A percentile compares a stretch with the other conserved stretches of the same genome.
Conservation (phyloP, 2,113 vertebrate species). For the Tiliqua scincoides region DNA sequence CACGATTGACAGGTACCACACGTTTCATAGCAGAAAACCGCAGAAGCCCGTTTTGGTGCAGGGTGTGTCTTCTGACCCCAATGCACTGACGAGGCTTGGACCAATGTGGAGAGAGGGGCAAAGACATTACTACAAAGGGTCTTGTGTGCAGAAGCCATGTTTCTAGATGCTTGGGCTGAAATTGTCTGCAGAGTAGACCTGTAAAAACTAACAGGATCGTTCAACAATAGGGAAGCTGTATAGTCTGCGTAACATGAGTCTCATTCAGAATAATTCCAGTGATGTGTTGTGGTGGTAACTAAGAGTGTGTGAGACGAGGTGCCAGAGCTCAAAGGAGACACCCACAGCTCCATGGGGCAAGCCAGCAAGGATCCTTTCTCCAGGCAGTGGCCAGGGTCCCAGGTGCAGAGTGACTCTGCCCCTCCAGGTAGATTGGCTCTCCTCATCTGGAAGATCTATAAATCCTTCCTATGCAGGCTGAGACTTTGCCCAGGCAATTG, state of each 20-base stretch:
- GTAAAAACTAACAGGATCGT: not conserved
- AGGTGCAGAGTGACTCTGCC: no score
- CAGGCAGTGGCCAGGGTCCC: no score
- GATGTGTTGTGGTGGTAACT: not conserved
- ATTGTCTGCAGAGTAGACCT: not conserved
- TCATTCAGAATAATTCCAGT: not conserved
- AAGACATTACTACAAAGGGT: not conserved
- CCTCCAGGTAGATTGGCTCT: no score
- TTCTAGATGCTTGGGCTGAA: not conserved
- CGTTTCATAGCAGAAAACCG: not conserved
- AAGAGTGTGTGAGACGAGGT: no score
- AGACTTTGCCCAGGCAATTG: no score
- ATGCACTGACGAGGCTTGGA: not conserved
- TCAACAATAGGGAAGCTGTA: not conserved
- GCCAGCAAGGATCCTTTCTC: no score
- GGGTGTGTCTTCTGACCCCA: not conserved
- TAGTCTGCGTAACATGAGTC: not conserved
- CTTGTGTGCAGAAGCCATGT: not conserved
- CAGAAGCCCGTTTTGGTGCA: accelerated
- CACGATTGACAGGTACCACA: constrained; percentile 80
- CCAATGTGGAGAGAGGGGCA: not conserved
- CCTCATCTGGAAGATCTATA: no score
- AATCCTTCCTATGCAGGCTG: no score
- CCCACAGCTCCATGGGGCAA: no score
- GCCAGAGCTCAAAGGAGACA: no score